Evolutionary conservation across 1,140 invertebrate species (phyloP).

Genomic region (Drosophila orena): DNA sequence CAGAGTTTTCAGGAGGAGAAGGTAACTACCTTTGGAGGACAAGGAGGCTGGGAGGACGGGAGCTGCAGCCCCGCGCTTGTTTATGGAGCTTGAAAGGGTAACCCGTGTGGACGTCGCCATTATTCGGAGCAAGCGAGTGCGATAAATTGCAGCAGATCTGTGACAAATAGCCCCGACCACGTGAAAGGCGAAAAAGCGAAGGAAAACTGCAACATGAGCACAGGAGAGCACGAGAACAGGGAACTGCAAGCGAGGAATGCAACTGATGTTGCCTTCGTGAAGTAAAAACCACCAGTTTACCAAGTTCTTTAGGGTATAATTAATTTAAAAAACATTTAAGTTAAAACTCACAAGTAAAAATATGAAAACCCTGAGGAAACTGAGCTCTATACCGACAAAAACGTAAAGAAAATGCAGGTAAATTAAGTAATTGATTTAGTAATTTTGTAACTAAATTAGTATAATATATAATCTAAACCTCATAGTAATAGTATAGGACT

Average conservation of each 20-base stretch:
- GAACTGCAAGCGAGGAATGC: constrained; percentile 10
- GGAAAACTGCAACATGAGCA: constrained; percentile 4
- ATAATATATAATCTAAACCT: background rate
- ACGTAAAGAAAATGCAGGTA: no score
- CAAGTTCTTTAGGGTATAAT: no score
- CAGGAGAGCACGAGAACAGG: background rate
- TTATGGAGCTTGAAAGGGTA: constrained; percentile 60
- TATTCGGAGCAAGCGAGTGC: constrained; percentile 35
- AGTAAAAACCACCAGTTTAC: no score
- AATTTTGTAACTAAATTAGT: background rate
- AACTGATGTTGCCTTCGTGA: constrained; percentile 5
- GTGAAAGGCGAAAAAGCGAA: constrained; percentile 39
- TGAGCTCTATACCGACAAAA: no score
- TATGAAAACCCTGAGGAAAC: no score
- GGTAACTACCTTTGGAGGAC: background rate
- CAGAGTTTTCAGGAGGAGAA: constrained; percentile 12
- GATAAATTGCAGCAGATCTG: constrained; percentile 56
- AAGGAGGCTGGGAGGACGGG: background rate
- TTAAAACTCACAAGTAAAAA: no score
- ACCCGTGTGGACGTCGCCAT: constrained; percentile 50
- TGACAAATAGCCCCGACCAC: constrained; percentile 52
- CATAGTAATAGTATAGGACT: constrained; percentile 4
- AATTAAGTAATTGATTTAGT: no score
- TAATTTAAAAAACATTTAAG: no score
- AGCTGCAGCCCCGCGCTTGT: constrained; percentile 26